A percentile compares a stretch with the other conserved stretches of the same genome.
Conservation (phyloP, 2,888 invertebrate genomes). For the Sphinx pinastri region DNA sequence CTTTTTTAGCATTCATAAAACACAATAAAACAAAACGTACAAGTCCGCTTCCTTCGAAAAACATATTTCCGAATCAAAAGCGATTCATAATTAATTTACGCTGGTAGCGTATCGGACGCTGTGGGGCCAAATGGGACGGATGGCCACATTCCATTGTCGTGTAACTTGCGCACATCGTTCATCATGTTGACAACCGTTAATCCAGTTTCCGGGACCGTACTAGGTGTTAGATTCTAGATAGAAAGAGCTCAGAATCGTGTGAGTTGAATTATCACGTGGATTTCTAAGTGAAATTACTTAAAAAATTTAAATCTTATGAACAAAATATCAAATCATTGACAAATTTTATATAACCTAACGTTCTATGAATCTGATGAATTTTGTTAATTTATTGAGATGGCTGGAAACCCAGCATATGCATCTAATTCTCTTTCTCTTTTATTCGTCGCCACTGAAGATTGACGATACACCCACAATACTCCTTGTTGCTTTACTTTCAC, state of each 20-base stretch:
- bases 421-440: no score
- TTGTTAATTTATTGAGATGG: no score
- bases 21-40: not conserved
- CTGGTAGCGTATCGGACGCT: conserved; percentile 66
- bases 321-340: no score
- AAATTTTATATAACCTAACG: no score
- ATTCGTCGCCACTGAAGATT: no score
- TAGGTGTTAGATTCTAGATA: not conserved
- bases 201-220: conserved; percentile 73
- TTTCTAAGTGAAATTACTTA: no score
- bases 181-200: conserved; percentile 83
- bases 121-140: conserved; percentile 69
- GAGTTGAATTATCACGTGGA: not conserved
- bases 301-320: no score
- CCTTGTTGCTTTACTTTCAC: no score
- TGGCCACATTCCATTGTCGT: conserved; percentile 79
- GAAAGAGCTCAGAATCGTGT: not conserved
- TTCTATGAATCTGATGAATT: no score
- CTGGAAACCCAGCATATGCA: no score
- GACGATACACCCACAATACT: no score
- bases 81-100: conserved; percentile 74
- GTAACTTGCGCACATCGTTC: conserved; percentile 81
- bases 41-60: conserved; percentile 32
- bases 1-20: not conserved
- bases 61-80: conserved; percentile 48